Percentiles rank a stretch among this genome's conserved stretches.
Evolutionary conservation across 2,888 invertebrate species (phyloP).

Genomic region (Caenorhabditis angaria): DNA sequence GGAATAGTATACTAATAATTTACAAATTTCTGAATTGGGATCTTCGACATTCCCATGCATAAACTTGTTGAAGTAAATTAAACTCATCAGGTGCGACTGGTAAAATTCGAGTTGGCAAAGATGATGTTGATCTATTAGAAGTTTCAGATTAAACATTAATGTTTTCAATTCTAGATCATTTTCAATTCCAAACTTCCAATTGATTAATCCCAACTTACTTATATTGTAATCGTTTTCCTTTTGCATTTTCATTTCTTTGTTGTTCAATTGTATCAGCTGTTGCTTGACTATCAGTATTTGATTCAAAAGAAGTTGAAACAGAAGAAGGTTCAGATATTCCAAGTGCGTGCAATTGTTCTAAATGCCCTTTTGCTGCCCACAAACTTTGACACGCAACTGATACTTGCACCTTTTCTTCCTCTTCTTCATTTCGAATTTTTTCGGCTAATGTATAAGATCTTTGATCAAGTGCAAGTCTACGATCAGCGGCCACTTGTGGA

Average conservation of each 20-base stretch:
- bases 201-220: constrained; percentile 44
- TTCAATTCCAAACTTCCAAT: too few relatives aligned
- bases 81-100: constrained; percentile 38
- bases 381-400: constrained; percentile 51
- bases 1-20: background rate
- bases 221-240: constrained; percentile 46
- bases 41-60: constrained; percentile 40
- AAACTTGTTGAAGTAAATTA: constrained; percentile 32
- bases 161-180: too few relatives aligned
- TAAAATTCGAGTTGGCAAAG: constrained; percentile 17
- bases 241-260: constrained; percentile 32
- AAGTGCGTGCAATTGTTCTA: constrained; percentile 53
- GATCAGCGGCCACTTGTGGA: constrained; percentile 15
- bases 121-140: background rate
- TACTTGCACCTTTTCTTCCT: constrained; percentile 30
- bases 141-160: background rate
- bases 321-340: constrained; percentile 56
- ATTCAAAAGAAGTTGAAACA: constrained; percentile 56
- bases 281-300: constrained; percentile 52
- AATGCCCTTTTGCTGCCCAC: constrained; percentile 54
- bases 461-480: constrained; percentile 24
- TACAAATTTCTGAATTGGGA: constrained; percentile 32
- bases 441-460: constrained; percentile 26
- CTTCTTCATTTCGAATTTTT: constrained; percentile 19
- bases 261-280: constrained; percentile 37